Base-by-base conservation (phyloP, 2,113 vertebrate genomes). In the Grantiella picta region DNA sequence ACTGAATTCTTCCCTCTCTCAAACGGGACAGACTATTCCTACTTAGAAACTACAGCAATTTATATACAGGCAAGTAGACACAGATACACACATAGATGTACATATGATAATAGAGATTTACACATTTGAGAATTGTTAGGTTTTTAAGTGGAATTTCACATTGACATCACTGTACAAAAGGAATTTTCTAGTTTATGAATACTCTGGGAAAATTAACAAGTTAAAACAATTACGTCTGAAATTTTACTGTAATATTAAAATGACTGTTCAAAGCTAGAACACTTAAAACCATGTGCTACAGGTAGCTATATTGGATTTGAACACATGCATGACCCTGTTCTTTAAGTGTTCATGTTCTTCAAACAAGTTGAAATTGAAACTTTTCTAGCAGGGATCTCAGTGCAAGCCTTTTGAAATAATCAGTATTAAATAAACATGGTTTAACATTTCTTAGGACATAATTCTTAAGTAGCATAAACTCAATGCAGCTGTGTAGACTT, bases 261-360 rank as follows among this genome's bases (percentile, higher is more conserved):
- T 42, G 25, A 29, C 4, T 29, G 2, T 19, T 79, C n/a, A 79
- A 47, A 35, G 4, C 44, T 65, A 42, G 35, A 60, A 42, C 11
- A 45, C 14, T 42, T 68, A 21, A 50, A 59, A 38, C 5, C 1
- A n/a, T 5, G 6, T 66, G 31, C 20, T 70, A 18, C 6, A 54
- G 25, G 13, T 63, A 57, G 8, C 20, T 66, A 5, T 29, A 45
- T 54, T 14, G 49, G 4, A n/a, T 86, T 79, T 44, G 14, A 82
- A 49, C 7, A 28, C 2, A 28, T 1, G 1, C 18, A 3, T 10
- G n/a, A 8, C 35, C 11, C 23, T 5, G 2, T 16, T n/a, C 10
- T 80, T 47, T 56, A 45, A 76, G 24, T 20, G 2, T 38, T 71
- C 6, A 5, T 38, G 10, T 53, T 89, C 53, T 72, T 25, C 10